Evolutionary conservation across 2,113 vertebrate genomes (phyloP).

Genomic region (Sphaerodactylus townsendi): DNA sequence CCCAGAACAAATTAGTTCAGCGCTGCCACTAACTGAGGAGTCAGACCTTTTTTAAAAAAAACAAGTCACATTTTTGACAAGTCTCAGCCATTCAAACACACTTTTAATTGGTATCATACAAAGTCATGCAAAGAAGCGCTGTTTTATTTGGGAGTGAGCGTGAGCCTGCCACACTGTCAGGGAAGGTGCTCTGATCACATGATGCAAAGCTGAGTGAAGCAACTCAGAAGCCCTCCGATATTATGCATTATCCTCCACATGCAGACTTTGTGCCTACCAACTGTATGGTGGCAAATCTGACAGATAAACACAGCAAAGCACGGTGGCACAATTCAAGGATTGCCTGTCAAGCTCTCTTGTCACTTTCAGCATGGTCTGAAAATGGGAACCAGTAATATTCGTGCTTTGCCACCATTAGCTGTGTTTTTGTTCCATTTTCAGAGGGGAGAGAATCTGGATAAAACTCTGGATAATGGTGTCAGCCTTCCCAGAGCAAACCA

Average conservation of each 20-base stretch:
- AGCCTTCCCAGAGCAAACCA: too few relatives aligned
- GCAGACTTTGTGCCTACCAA: too few relatives aligned
- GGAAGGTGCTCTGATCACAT: not conserved
- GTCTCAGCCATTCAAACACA: not conserved
- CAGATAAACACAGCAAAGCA: not conserved
- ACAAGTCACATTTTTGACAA: conserved; percentile 40
- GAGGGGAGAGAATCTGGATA: too few relatives aligned
- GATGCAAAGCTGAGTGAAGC: not conserved
- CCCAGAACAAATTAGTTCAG: conserved; percentile 19
- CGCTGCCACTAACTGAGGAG: conserved; percentile 44
- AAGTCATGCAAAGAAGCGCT: not conserved
- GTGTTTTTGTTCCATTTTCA: not conserved
- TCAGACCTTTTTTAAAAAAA: conserved; percentile 3
- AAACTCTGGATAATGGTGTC: not conserved
- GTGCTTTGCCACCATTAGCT: not conserved
- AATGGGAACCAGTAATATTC: too few relatives aligned
- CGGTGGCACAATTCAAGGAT: not conserved
- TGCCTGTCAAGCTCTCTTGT: not conserved
- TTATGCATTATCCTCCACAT: too few relatives aligned
- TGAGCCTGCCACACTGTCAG: not conserved
- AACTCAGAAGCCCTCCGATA: not conserved
- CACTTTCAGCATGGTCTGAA: too few relatives aligned
- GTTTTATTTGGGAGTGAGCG: not conserved
- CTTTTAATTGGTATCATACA: conserved; percentile 48
- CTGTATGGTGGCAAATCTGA: not conserved